Conservation (phyloP, 1,140 invertebrate genomes). For the Plectrocnemia conspersa region DNA sequence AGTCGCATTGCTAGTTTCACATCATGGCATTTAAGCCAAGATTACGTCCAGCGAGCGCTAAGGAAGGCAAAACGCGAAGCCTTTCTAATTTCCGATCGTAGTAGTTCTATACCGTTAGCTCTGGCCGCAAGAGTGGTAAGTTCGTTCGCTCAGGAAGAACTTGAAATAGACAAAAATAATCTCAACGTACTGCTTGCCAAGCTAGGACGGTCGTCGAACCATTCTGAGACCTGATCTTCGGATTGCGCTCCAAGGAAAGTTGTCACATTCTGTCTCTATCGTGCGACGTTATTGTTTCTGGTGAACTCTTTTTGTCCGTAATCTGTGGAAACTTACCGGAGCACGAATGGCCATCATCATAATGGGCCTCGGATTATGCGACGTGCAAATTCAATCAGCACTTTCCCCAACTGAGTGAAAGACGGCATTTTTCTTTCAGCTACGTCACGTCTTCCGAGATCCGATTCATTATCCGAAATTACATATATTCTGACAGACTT, state of each 20-base stretch:
- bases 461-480: no score
- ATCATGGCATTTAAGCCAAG: background rate
- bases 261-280: constrained; percentile 6
- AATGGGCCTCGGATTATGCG: no score
- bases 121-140: no score
- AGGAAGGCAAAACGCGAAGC: background rate
- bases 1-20: no score
- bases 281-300: constrained; percentile 4
- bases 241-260: background rate
- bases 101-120: constrained; percentile 19
- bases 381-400: no score
- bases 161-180: constrained; percentile 5
- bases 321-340: no score
- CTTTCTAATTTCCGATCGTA: constrained; percentile 18
- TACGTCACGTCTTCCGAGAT: no score
- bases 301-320: background rate
- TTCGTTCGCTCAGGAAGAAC: constrained; percentile 5
- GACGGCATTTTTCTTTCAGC: no score
- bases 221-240: background rate
- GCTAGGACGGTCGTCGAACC: background rate
- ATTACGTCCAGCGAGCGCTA: constrained; percentile 3
- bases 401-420: no score
- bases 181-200: background rate
- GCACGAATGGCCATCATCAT: no score
- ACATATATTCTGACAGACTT: no score